Evolutionary conservation across 2,888 invertebrate genomes (phyloP), one percentile per base, ranked within the genome.

Genomic region (Cyclophora punctaria): DNA sequence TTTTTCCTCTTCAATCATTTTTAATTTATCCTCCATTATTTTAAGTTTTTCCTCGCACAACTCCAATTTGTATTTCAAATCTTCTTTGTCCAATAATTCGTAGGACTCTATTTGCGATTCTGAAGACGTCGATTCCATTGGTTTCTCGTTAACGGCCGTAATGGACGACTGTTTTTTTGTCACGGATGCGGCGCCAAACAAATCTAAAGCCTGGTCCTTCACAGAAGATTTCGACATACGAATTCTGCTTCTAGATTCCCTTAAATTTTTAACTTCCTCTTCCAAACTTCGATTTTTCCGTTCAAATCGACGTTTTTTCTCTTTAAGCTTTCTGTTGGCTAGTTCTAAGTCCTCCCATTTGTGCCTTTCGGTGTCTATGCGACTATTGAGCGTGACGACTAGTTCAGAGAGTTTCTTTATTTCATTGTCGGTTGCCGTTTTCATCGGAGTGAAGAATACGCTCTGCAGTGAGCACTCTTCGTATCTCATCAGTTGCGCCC

Each of bases 21-120:
- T 90, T 42, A 93, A 69, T 67, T 91, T 89, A 44, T 91, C 90
- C 67, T 91, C 90, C 69, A 93, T 77, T 20, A 92, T 90, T 68
- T 92, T 90, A 44, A 92, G 83, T 62, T 91, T 92, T 73, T 93
- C 93, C 63, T 93, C 90, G 0, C 92, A 88, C 49, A 93, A 73
- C 67, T 92, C 92, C 49, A 93, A 69, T 64, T 80, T 88, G 58
- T 71, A 87, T 67, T 77, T 83, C 5, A 88, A 63, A 49, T 82
- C 85, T 35, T 86, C 86, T 65, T 75, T 82, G 46, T 85, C 85
- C 4, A 83, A 58, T 44, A 51, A 49, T n/a, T 82, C 83, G 34
- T 70, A 67, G 35, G 51, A 66, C 37, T 80, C 80, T 2, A 59
- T 59, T 43, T 71, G 72, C 5, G 75, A 69, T 34, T 81, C 80